Evolutionary conservation across 2,113 vertebrate genomes (phyloP), one percentile per base, ranked within the genome.

Genomic region (Nothocercus julius): DNA sequence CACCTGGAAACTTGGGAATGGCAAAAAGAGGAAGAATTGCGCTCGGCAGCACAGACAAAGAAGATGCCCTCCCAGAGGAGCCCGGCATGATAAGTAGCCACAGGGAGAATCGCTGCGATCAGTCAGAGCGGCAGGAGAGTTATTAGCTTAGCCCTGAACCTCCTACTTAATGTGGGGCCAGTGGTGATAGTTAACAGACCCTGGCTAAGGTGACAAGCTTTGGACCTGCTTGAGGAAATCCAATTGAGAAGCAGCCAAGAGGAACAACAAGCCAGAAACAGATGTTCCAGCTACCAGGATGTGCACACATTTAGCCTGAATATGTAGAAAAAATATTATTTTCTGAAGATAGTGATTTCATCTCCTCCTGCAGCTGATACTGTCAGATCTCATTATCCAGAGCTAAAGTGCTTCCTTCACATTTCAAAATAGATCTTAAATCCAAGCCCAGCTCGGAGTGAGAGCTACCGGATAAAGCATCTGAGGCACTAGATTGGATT

Each of bases 81-180:
- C 91, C 73, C n/a, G 87, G 87, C 93, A 95, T 98, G 97, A 97
- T 97, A 95, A 98, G 97, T 95, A 97, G 97, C 97, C 92, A 83
- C 76, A 6, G 87, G 30, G 78, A 98, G 92, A 97, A 96, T 95
- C 96, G 7, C 96, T 97, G 98, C 91, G 97, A 99, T 99, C 99
- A 98, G 98, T 99, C 98, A 98, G 98, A 98, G 98, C 98, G 99
- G 98, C 98, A 98, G 98, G 98, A 99, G 98, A 99, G 98, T 99
- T 99, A 99, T 99, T 99, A 99, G 98, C 98, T 99, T 98, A 99
- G 99, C 99, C 99, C 99, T 99, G 99, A 99, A 99, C 99, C 98
- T 98, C 98, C 99, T 98, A 98, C 99, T 99, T 99, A 99, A 99
- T 99, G 99, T 98, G 98, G 98, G 98, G 98, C 98, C 98, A 97